Evolutionary conservation across 2,888 invertebrate genomes (phyloP), one percentile per base, ranked within the genome.

Genomic region (Podotricha telesiphe): DNA sequence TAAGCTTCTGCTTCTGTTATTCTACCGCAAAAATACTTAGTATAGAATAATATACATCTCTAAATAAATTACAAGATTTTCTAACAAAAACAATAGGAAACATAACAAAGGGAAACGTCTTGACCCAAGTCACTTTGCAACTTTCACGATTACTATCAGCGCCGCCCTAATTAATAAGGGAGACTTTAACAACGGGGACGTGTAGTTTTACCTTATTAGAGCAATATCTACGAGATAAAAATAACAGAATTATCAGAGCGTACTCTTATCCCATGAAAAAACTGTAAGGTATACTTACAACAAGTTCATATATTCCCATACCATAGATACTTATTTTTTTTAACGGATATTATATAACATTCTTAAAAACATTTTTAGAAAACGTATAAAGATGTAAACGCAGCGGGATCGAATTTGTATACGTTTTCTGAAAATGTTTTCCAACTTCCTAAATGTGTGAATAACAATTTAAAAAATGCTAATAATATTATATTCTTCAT

Each of bases 131-230:
- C 50, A 56, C 62, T 61, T 62, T 55, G 56, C 65, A 63, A 72
- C 62, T 70, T 65, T 70, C 68, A 59, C 55, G 69, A 70, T 70
- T 68, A 65, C 65, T 70, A 73, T 73, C 74, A 64, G 45, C 69
- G 56, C 62, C 55, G 69, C 65, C 71, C 71, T 76, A 74, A 75
- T 73, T 73, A 74, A 72, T 72, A 72, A 73, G 68, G 65, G 40
- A 67, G 68, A 64, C 68, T 71, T 73, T 65, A 75, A 55, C 67
- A 64, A 69, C 22, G 59, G 45, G 73, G 69, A 74, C 75, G 72
- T 73, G 74, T 69, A 63, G 67, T 70, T 66, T 71, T 67, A 61
- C 45, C 45, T 64, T 68, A 42, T 65, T 64, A 55, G 48, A 56
- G 20, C 37, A 48, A 56, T n/a, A 28, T 47, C 34, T 53, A 45